These are phyloP conservation scores for Notothenia rossii DNA, from an alignment of 2,113 vertebrate genomes.

Conservation along the genomic window DNA sequence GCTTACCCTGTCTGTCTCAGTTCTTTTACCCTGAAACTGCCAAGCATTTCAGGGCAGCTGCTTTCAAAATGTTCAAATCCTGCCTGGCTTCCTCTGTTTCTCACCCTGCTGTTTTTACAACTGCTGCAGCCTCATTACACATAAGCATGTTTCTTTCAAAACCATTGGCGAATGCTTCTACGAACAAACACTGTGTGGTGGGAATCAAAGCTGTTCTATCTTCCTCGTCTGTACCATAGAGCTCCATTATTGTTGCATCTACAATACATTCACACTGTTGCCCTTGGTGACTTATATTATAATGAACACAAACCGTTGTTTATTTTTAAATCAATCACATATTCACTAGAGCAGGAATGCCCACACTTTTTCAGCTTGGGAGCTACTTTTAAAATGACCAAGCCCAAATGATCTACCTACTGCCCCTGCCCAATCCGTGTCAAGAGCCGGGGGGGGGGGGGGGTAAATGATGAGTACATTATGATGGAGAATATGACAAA, in stretches of 20 bases:
- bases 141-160: background rate
- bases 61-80: background rate
- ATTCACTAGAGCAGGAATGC: too few species aligned
- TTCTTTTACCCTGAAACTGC: background rate
- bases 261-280: background rate
- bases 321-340: background rate
- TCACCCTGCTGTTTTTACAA: background rate
- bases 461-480: too few species aligned
- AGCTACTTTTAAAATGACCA: too few species aligned
- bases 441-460: too few species aligned
- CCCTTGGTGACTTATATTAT: background rate
- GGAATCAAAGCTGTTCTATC: background rate
- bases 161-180: background rate
- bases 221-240: background rate
- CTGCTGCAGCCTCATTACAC: conserved; percentile 5
- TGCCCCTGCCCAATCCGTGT: too few species aligned
- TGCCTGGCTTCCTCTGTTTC: background rate
- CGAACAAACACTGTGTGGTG: background rate
- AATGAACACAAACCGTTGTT: background rate
- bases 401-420: too few species aligned
- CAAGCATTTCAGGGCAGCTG: background rate
- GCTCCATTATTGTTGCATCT: background rate
- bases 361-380: too few species aligned
- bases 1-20: background rate
- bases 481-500: too few species aligned